Evolutionary conservation across 2,888 invertebrate species (phyloP).

Genomic region (Protonemura montana): DNA sequence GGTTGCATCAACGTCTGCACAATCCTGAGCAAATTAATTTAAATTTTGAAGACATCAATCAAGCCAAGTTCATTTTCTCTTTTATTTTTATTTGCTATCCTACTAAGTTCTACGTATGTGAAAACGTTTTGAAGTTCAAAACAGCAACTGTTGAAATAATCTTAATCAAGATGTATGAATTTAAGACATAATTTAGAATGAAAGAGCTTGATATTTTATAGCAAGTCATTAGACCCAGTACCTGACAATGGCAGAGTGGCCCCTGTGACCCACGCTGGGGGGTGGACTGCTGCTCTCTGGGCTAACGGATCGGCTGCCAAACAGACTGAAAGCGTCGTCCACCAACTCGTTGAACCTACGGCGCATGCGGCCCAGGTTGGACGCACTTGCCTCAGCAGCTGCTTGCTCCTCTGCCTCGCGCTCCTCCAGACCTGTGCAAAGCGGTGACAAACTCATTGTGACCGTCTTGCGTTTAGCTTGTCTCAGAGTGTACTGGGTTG

Average conservation of each 20-base stretch:
- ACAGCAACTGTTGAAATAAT: no score
- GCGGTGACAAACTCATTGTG: not conserved
- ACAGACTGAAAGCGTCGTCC: slow-evolving; percentile 81
- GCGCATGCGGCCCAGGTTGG: slow-evolving; percentile 70
- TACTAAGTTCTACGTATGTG: no score
- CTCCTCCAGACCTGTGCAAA: not conserved
- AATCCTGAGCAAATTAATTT: no score
- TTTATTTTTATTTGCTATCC: no score
- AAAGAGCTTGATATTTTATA: no score
- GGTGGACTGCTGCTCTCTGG: slow-evolving; percentile 47
- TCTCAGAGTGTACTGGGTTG: not conserved
- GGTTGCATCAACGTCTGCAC: no score
- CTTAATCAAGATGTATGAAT: no score
- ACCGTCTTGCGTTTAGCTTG: slow-evolving; percentile 1
- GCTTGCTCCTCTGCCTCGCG: slow-evolving; percentile 1
- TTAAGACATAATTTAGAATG: no score
- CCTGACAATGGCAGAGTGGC: slow-evolving; percentile 50
- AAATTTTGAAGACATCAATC: no score
- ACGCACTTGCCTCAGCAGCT: slow-evolving; percentile 14
- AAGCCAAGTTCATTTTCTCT: no score
- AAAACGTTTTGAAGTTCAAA: no score
- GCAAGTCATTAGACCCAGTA: not conserved
- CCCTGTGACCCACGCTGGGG: slow-evolving; percentile 47
- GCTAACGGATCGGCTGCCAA: slow-evolving; percentile 67
- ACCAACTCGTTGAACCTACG: slow-evolving; percentile 78